Base-by-base conservation (phyloP, 2,113 vertebrate genomes). In the Mixornis gularis region DNA sequence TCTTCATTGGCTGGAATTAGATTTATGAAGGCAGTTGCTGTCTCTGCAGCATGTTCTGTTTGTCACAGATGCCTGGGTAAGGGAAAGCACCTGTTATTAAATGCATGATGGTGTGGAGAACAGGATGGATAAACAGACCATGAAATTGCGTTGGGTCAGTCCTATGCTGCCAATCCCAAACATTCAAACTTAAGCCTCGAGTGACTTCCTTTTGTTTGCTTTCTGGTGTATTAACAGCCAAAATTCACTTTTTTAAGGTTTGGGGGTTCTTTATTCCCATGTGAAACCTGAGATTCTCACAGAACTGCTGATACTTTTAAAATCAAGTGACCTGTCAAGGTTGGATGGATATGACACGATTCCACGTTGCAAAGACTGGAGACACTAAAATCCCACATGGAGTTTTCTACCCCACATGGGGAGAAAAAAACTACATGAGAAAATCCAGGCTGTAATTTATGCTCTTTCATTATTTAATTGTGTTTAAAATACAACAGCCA, bases 381-480 rank as follows among this genome's bases (percentile, higher is more conserved):
- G 74, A 79, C 82, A 58, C 46, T 40, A 27, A 89, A 88, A 34
- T 43, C 76, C 26, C 52, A 16, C 30, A 1, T 7, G 22, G 53
- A 60, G 19, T 44, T 85, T 36, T 68, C 63, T 22, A 38, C 53
- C 82, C 17, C 30, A 16, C 30, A 14, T 3, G 40, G 44, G 30
- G 40, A 74, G 82, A 40, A 78, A 56, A 56, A 66, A 86, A 8
- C 64, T 66, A 22, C 15, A 6, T 24, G 30, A 76, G 83, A 65
- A 90, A 93, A 77, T 48, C 48, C 58, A 65, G 38, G 34, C 62
- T 84, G 88, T 36, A 44, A 27, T 89, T 95, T 79, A 34, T 89
- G 32, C 40, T 81, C 38, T 56, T 93, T n/a, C 69, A 68, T 94
- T 93, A 94, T 92, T 90, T 83, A 93, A 40, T 70, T 74, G 34